Conservation (phyloP, 2,113 vertebrate species). For the Pseudorectes ferrugineus region DNA sequence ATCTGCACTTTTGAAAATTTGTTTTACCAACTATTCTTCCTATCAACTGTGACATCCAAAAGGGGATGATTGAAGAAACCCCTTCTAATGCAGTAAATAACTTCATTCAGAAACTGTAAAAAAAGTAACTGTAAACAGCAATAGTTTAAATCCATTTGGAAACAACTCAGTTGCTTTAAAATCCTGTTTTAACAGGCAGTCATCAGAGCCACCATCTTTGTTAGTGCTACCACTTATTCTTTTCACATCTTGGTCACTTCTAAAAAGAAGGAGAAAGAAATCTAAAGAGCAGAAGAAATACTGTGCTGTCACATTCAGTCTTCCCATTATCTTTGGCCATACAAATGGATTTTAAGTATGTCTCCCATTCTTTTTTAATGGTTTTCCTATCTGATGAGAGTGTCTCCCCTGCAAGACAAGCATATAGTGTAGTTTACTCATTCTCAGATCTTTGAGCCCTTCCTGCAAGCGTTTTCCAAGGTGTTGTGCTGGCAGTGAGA, state of each 20-base stretch:
- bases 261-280: background rate
- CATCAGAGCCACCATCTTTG: background rate
- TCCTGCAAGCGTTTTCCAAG: background rate
- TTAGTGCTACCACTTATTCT: background rate
- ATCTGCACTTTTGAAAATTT: background rate
- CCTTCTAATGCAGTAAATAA: background rate
- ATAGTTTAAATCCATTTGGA: slow-evolving; percentile 26
- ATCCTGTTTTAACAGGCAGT: background rate
- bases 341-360: background rate
- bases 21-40: background rate
- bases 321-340: background rate
- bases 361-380: background rate
- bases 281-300: background rate
- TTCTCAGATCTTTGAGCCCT: slow-evolving; percentile 2
- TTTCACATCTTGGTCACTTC: background rate
- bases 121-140: background rate
- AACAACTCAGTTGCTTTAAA: slow-evolving; percentile 45
- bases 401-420: background rate
- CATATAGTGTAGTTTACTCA: background rate
- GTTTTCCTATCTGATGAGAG: background rate
- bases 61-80: slow-evolving; percentile 20
- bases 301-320: background rate
- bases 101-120: background rate
- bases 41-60: slow-evolving; percentile 19
- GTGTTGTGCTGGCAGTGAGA: slow-evolving; percentile 32